Conservation (phyloP, 1,140 invertebrate species). For the Drosophila lacteicornis region DNA sequence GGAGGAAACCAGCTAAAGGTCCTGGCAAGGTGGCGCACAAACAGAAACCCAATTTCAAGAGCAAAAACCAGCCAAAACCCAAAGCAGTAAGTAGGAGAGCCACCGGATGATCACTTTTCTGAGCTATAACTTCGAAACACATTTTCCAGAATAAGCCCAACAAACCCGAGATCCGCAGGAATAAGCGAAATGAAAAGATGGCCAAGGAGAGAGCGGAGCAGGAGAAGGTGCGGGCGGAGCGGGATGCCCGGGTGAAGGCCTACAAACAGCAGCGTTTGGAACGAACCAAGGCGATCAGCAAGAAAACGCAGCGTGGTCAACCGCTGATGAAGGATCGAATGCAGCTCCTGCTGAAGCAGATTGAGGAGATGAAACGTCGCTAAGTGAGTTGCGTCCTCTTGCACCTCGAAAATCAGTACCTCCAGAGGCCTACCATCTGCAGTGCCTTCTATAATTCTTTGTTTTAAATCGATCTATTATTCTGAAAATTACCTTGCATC, state of each 20-base stretch:
- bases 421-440: not conserved
- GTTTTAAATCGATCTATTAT: not conserved
- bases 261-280: conserved; percentile 79
- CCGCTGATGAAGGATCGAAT: conserved; percentile 83
- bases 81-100: conserved; percentile 32
- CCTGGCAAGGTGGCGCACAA: conserved; percentile 36
- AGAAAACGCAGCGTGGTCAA: conserved; percentile 75
- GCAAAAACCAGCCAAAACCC: conserved; percentile 45
- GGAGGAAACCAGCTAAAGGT: conserved; percentile 8
- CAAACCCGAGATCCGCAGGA: conserved; percentile 62
- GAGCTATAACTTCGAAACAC: no score
- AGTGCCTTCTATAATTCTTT: not conserved
- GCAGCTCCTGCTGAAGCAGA: conserved; percentile 78
- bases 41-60: conserved; percentile 54
- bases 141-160: conserved; percentile 62
- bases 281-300: conserved; percentile 75
- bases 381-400: conserved; percentile 17
- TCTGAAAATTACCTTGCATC: not conserved
- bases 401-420: not conserved
- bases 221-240: conserved; percentile 57
- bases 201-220: conserved; percentile 58
- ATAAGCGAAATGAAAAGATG: conserved; percentile 64
- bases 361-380: conserved; percentile 76
- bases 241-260: conserved; percentile 65
- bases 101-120: no score